phyloP scores from a whole-genome alignment of 2,888 invertebrate species.

The Oscheius sp. region DNA sequence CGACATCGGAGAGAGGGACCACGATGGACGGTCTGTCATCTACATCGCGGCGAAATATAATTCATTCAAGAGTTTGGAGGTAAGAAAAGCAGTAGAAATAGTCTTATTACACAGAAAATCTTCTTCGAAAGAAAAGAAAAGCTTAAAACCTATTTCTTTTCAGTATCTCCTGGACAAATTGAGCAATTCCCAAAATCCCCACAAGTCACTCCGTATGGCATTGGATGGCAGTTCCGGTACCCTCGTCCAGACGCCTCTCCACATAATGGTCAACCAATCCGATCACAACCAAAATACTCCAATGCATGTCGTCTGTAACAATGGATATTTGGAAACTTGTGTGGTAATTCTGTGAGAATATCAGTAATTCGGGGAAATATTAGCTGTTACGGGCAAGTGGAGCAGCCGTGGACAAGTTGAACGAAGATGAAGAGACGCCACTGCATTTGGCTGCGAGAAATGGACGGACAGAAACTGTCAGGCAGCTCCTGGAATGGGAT shows the following conservation, averaged over 20 bases:
- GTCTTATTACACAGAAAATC: too few species aligned
- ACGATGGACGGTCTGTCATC: constrained; percentile 48
- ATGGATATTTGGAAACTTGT: constrained; percentile 60
- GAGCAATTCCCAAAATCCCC: neutral
- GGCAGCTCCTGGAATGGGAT: constrained; percentile 57
- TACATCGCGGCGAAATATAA: constrained; percentile 58
- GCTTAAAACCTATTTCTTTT: neutral
- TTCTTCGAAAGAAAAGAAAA: too few species aligned
- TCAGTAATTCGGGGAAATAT: constrained; percentile 35
- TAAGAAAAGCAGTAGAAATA: too few species aligned
- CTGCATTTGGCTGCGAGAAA: constrained; percentile 75
- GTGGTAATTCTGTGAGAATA: constrained; percentile 10
- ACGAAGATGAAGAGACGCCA: constrained; percentile 76
- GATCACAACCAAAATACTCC: constrained; percentile 76
- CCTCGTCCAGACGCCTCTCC: constrained; percentile 10
- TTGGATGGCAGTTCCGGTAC: neutral
- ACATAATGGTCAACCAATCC: constrained; percentile 73
- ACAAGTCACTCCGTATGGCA: neutral
- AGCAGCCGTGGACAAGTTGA: constrained; percentile 74
- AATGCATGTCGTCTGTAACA: constrained; percentile 75
- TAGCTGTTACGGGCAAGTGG: constrained; percentile 74
- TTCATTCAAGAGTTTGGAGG: constrained; percentile 40
- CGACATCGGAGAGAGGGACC: constrained; percentile 40
- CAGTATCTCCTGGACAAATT: constrained; percentile 41
- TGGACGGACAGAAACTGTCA: constrained; percentile 66